Conservation (phyloP, 2,888 invertebrate species). For the Cyaniris semiargus region DNA sequence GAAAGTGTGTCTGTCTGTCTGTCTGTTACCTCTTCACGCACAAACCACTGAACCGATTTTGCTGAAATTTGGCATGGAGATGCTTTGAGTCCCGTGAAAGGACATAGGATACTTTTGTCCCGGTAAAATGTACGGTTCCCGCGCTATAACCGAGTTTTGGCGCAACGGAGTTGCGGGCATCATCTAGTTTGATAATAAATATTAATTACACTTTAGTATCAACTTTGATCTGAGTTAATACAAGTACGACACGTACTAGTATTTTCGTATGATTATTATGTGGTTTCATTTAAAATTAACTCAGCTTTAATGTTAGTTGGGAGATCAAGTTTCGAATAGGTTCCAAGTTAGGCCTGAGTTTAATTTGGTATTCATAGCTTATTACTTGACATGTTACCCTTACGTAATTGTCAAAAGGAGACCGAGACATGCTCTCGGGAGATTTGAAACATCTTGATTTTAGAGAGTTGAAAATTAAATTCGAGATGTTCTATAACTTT, state of each 20-base stretch:
- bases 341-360: constrained; percentile 40
- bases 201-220: neutral
- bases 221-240: neutral
- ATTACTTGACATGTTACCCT: constrained; percentile 38
- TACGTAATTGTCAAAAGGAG: constrained; percentile 39
- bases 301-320: neutral
- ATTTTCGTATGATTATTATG: neutral
- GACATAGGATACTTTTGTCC: no score
- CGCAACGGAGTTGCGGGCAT: no score
- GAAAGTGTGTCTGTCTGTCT: no score
- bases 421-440: constrained; percentile 22
- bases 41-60: no score
- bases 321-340: constrained; percentile 20
- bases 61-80: no score
- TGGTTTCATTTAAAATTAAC: constrained; percentile 19
- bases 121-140: no score
- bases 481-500: constrained; percentile 37
- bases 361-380: constrained; percentile 40
- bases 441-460: neutral
- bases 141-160: no score
- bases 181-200: no score
- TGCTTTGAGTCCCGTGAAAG: no score
- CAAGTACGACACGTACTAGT: neutral
- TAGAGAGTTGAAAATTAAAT: neutral
- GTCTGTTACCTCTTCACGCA: no score